A percentile compares a stretch with the other conserved stretches of the same genome.
Conservation (phyloP, 2,113 vertebrate species). For the Coptodon rendalli region DNA sequence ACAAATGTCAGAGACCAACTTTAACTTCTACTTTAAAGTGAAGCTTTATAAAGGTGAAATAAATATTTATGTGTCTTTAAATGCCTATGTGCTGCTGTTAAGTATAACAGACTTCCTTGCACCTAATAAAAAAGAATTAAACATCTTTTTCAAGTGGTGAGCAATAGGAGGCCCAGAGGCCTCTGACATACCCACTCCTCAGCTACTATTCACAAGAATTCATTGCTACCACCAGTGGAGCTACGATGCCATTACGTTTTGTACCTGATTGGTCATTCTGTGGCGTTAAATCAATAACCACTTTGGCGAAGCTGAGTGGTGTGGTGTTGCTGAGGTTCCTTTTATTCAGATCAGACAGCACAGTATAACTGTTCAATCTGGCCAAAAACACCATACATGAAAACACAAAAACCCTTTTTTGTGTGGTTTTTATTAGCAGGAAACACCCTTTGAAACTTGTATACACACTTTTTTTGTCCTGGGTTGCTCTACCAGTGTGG, state of each 20-base stretch:
- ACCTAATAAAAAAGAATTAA: not conserved
- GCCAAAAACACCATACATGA: not conserved
- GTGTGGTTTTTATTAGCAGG: not conserved
- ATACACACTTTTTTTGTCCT: not conserved
- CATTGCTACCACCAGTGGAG: not conserved
- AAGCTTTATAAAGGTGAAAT: slow-evolving; percentile 7
- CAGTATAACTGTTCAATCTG: not conserved
- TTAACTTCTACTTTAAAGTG: not conserved
- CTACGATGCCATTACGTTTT: not conserved
- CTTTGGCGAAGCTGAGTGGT: not conserved
- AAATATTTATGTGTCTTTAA: slow-evolving; percentile 21
- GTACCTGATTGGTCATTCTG: not conserved
- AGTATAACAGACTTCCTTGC: not conserved
- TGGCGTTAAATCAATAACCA: not conserved
- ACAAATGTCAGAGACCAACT: not conserved
- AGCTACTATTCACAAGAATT: not conserved
- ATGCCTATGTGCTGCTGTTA: not conserved
- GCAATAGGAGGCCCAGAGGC: not conserved
- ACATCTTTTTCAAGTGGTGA: not conserved
- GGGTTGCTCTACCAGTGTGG: too few relatives aligned
- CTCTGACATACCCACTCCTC: slow-evolving; percentile 1
- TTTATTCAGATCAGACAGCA: not conserved
- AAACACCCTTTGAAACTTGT: not conserved
- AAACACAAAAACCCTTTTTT: not conserved
- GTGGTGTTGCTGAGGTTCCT: not conserved